phyloP scores from a whole-genome alignment of 2,888 invertebrate genomes.

The Lycia hirtaria region DNA sequence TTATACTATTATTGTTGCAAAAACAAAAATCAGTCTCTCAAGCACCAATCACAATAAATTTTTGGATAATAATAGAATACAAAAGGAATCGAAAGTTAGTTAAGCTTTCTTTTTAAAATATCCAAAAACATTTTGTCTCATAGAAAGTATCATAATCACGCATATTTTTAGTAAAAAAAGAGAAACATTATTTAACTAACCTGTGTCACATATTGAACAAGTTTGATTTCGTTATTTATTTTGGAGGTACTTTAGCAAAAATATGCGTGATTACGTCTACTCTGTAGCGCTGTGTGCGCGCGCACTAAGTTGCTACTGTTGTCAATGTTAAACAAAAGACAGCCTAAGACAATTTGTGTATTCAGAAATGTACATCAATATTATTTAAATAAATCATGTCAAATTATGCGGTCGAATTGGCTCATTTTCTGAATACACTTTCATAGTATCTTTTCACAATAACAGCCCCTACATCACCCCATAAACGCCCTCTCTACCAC shows the following conservation, averaged over 20 bases:
- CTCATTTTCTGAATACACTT: conserved; percentile 60
- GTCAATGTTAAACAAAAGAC: conserved; percentile 69
- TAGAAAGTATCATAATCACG: conserved; percentile 35
- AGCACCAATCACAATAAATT: conserved; percentile 44
- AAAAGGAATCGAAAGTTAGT: conserved; percentile 13
- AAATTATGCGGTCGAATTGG: conserved; percentile 1
- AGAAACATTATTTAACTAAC: not conserved
- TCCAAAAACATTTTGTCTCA: conserved; percentile 44
- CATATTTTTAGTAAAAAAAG: conserved; percentile 18
- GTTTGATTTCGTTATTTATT: not conserved
- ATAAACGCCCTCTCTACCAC: conserved; percentile 59
- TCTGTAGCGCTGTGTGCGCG: conserved; percentile 70
- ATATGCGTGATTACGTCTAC: conserved; percentile 56
- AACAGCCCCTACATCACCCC: conserved; percentile 66
- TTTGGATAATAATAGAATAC: conserved; percentile 34
- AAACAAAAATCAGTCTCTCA: conserved; percentile 32
- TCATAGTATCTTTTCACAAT: conserved; percentile 40
- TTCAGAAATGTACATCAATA: conserved; percentile 37
- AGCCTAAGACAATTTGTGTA: conserved; percentile 48
- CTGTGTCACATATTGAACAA: not conserved
- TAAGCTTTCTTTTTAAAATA: conserved; percentile 31
- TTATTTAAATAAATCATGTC: not conserved
- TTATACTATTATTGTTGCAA: conserved; percentile 5
- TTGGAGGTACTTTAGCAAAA: not conserved
- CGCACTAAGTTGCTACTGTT: conserved; percentile 73